Percentiles rank a stretch among this genome's conserved stretches.
Conservation (phyloP, 2,888 invertebrate species). For the Ellobium chinense region DNA sequence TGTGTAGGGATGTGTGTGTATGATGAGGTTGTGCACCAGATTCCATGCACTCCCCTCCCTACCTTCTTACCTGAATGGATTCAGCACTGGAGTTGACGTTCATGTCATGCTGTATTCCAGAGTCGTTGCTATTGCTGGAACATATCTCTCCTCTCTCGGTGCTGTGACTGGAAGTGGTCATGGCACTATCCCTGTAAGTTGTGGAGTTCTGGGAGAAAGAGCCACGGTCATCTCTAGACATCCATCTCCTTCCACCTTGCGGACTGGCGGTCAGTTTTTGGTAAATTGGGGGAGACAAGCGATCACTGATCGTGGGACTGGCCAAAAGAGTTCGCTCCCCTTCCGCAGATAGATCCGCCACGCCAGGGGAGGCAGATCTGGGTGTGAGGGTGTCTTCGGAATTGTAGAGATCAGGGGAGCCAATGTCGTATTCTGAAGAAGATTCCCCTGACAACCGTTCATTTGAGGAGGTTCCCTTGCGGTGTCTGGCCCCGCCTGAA, state of each 20-base stretch:
- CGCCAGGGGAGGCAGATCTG: slow-evolving; percentile 46
- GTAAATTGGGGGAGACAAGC: slow-evolving; percentile 34
- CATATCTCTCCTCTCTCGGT: slow-evolving; percentile 52
- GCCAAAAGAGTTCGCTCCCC: slow-evolving; percentile 39
- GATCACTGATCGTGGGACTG: slow-evolving; percentile 16
- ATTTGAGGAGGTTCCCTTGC: not conserved
- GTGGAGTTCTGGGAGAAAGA: not conserved
- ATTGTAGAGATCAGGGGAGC: slow-evolving; percentile 25
- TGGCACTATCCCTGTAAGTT: not conserved
- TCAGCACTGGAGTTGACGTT: slow-evolving; percentile 68
- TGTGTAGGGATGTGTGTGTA: not conserved
- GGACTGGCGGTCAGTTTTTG: slow-evolving; percentile 25
- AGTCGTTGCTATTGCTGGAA: slow-evolving; percentile 74
- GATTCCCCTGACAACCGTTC: slow-evolving; percentile 22
- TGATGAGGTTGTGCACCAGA: not conserved
- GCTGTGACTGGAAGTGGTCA: not conserved
- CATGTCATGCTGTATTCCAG: slow-evolving; percentile 71
- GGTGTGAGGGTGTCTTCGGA: slow-evolving; percentile 49
- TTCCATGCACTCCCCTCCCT: not conserved
- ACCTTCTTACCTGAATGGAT: slow-evolving; percentile 62
- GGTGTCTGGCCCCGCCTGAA: slow-evolving; percentile 4
- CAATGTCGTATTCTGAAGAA: slow-evolving; percentile 24
- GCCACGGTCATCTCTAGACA: not conserved
- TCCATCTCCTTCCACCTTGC: slow-evolving; percentile 2
- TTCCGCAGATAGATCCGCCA: slow-evolving; percentile 19